Percentiles rank a stretch among this genome's conserved stretches.
These are phyloP conservation scores for Gallinago undulata DNA, from an alignment of 2,113 vertebrate species.

Conservation along the genomic window DNA sequence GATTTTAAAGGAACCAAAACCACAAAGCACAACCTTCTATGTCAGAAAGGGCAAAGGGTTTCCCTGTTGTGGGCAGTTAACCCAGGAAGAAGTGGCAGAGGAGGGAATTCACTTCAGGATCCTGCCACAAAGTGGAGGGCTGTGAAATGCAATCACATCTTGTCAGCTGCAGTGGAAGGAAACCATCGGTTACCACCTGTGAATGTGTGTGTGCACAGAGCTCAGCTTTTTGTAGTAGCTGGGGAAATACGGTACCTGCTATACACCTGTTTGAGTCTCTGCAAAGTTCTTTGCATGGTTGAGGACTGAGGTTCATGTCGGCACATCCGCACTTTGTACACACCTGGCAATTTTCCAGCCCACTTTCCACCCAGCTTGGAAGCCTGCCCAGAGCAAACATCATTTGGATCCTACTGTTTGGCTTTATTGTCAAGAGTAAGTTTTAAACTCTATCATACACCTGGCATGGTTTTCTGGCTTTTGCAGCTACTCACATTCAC, in stretches of 20 bases:
- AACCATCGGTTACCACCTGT: not conserved
- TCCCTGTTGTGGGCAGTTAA: not conserved
- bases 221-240: not conserved
- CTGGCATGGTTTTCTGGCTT: not conserved
- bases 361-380: not conserved
- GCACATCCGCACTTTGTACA: not conserved
- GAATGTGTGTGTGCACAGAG: not conserved
- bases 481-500: not conserved
- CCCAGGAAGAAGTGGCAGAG: not conserved
- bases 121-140: not conserved
- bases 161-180: not conserved
- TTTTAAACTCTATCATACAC: not conserved
- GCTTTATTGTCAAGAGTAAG: not conserved
- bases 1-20: not conserved
- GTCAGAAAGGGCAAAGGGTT: not conserved
- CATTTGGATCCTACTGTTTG: not conserved
- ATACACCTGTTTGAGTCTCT: fast-evolving
- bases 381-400: not conserved
- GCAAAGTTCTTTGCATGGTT: not conserved
- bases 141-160: not conserved
- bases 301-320: fast-evolving
- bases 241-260: not conserved
- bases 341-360: not conserved
- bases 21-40: not conserved
- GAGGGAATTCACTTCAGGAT: not conserved